These are phyloP conservation scores for Antigone vipio DNA, from an alignment of 2,113 vertebrate genomes.

Conservation along the genomic window DNA sequence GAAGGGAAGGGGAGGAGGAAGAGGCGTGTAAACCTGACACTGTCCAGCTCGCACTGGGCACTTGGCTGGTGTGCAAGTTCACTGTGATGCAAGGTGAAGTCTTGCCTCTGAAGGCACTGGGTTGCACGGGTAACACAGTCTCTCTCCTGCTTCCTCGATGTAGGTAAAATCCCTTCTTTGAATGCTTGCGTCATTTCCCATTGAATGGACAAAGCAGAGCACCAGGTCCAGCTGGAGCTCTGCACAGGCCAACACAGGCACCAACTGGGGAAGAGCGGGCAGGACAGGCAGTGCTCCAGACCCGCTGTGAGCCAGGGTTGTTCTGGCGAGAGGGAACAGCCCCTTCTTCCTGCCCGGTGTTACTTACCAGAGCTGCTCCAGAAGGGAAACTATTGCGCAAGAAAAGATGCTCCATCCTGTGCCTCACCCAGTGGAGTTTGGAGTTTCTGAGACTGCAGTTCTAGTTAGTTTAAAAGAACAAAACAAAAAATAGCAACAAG, in stretches of 20 bases:
- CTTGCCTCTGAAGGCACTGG: not conserved
- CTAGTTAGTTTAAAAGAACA: not conserved
- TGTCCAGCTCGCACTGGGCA: accelerated
- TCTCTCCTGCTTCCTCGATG: not conserved
- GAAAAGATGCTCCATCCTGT: not conserved
- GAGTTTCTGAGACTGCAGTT: not conserved
- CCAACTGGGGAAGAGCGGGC: accelerated
- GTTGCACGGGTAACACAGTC: accelerated
- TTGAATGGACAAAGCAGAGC: too few species aligned
- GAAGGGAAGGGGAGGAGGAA: not conserved
- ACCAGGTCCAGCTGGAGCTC: not conserved
- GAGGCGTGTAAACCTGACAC: accelerated
- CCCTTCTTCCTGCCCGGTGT: not conserved
- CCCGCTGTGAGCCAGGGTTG: accelerated
- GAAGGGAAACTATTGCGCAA: not conserved
- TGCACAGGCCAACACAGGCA: not conserved
- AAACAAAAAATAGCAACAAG: not conserved
- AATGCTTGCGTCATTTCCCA: accelerated
- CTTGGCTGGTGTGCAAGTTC: accelerated
- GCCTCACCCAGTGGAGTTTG: not conserved
- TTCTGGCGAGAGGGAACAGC: accelerated
- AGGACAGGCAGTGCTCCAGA: not conserved
- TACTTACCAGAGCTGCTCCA: not conserved
- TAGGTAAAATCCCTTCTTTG: not conserved
- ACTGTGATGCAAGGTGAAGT: accelerated